Conservation (phyloP, 2,797 vertebrate species). For the Chanos chanos region DNA sequence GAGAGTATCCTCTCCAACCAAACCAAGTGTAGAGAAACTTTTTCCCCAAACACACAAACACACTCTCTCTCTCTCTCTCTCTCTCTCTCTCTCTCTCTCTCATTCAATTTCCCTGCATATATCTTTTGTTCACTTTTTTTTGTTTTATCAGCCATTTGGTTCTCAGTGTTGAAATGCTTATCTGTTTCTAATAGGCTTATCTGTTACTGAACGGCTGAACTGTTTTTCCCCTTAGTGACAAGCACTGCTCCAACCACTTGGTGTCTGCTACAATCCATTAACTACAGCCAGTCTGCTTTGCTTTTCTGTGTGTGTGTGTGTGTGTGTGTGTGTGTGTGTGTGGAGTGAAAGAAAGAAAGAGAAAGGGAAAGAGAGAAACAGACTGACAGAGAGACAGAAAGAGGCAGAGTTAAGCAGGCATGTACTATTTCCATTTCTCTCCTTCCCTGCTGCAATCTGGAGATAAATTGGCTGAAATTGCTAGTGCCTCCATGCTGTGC, state of each 20-base stretch:
- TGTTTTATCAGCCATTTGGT: too few species aligned
- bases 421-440: conserved; percentile 15
- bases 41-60: too few species aligned
- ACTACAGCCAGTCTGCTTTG: too few species aligned
- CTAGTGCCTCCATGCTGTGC: conserved; percentile 6
- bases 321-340: background rate
- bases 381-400: background rate
- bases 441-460: conserved; percentile 9
- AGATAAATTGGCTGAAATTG: conserved; percentile 36
- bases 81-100: too few species aligned
- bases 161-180: background rate
- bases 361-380: background rate
- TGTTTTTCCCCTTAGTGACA: too few species aligned
- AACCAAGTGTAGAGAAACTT: too few species aligned
- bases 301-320: conserved; percentile 3
- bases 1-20: too few species aligned
- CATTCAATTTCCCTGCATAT: background rate
- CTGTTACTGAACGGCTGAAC: too few species aligned
- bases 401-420: conserved; percentile 13
- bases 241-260: too few species aligned
- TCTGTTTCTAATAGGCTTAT: too few species aligned
- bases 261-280: too few species aligned
- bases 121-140: background rate
- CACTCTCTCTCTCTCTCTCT: background rate
- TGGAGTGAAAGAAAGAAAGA: background rate